A percentile compares a stretch with the other conserved stretches of the same genome.
These are phyloP conservation scores for Platycercus adscitus DNA, from an alignment of 2,113 vertebrate genomes.

Conservation along the genomic window DNA sequence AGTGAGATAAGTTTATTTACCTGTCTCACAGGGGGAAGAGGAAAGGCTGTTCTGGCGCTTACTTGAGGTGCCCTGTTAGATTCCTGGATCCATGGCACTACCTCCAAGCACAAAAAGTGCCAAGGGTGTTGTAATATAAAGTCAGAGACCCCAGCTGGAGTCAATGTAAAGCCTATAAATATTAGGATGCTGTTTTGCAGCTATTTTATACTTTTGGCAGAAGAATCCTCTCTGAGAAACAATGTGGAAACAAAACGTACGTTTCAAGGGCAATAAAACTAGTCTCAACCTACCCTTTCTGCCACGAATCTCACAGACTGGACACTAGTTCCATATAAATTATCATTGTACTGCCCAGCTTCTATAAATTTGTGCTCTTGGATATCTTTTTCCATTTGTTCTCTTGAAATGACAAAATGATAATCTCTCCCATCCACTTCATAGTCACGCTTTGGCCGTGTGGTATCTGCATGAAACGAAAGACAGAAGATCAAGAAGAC, in stretches of 20 bases:
- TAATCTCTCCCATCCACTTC: conserved; percentile 96
- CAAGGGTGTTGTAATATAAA: background rate
- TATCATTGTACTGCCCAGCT: conserved; percentile 98
- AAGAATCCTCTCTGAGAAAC: background rate
- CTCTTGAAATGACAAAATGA: conserved; percentile 94
- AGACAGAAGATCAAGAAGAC: background rate
- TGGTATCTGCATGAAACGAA: conserved; percentile 85
- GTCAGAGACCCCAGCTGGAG: background rate
- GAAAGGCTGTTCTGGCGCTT: background rate
- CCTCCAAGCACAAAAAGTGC: background rate
- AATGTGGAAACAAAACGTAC: background rate
- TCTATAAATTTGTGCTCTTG: conserved; percentile 99
- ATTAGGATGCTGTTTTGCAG: background rate
- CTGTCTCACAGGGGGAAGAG: background rate
- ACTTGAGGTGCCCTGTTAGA: background rate
- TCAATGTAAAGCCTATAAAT: background rate
- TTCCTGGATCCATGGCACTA: background rate
- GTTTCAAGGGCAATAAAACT: background rate
- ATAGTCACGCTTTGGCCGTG: conserved; percentile 91
- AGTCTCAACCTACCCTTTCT: conserved; percentile 85
- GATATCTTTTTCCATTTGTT: conserved; percentile 98
- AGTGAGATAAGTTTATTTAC: background rate
- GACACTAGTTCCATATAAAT: conserved; percentile 96
- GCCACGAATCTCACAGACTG: conserved; percentile 97
- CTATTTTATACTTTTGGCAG: background rate